phyloP scores from a whole-genome alignment of 2,888 invertebrate species.

The Drosophila heteroneura region DNA sequence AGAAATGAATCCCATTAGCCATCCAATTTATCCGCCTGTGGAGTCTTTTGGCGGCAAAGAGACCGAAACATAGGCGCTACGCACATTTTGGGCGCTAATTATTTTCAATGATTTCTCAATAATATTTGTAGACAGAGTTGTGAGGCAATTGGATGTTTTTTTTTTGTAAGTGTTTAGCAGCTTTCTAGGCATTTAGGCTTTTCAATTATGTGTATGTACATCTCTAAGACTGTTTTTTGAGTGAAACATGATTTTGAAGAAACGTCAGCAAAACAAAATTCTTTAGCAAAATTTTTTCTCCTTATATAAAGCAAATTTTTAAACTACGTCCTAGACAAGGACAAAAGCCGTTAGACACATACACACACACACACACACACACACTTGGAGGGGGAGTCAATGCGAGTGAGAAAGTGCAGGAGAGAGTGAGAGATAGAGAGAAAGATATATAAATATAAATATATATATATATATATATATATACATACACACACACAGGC shows the following conservation, averaged over 20 bases:
- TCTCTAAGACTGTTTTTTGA: constrained; percentile 70
- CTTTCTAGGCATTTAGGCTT: constrained; percentile 60
- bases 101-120: constrained; percentile 82
- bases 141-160: constrained; percentile 48
- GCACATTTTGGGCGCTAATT: constrained; percentile 43
- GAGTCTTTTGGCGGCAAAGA: constrained; percentile 91
- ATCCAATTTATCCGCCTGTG: constrained; percentile 91
- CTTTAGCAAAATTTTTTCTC: constrained; percentile 70
- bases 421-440: constrained; percentile 24
- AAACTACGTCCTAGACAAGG: constrained; percentile 33
- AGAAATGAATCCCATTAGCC: constrained; percentile 94
- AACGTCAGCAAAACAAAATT: constrained; percentile 41
- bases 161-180: constrained; percentile 53
- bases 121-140: constrained; percentile 66
- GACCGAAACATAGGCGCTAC: constrained; percentile 90
- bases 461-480: background rate
- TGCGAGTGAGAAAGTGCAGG: constrained; percentile 32
- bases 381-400: constrained; percentile 39
- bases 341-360: constrained; percentile 22
- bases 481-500: constrained; percentile 43
- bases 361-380: constrained; percentile 4
- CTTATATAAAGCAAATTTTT: constrained; percentile 42
- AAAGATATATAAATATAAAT: constrained; percentile 3
- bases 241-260: constrained; percentile 38
- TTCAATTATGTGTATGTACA: constrained; percentile 40